phyloP scores from a whole-genome alignment of 2,797 vertebrate species.

The Epinephelus coioides region DNA sequence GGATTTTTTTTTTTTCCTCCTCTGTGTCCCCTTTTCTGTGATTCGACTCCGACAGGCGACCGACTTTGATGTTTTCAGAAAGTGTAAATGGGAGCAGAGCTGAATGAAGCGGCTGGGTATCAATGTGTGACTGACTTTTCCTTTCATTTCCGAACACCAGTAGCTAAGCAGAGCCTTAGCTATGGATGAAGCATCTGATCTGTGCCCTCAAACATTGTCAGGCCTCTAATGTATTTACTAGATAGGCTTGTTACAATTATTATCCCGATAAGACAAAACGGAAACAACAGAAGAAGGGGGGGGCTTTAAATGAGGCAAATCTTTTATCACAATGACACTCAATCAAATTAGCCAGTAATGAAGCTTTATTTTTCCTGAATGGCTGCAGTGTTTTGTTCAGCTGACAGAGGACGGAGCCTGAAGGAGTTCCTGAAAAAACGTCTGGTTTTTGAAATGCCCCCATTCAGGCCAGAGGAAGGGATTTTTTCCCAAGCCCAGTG shows the following conservation, averaged over 20 bases:
- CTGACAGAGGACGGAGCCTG: conserved; percentile 71
- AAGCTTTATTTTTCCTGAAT: conserved; percentile 68
- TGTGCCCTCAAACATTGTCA: conserved; percentile 52
- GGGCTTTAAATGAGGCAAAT: conserved; percentile 56
- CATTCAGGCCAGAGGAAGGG: conserved; percentile 78
- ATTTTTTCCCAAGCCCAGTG: conserved; percentile 78
- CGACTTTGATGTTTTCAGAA: conserved; percentile 78
- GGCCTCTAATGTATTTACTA: conserved; percentile 56
- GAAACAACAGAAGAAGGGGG: conserved; percentile 28
- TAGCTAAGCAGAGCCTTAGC: conserved; percentile 78
- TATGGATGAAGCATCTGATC: conserved; percentile 76
- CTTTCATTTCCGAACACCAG: conserved; percentile 77
- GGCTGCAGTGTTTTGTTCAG: conserved; percentile 80
- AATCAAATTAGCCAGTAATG: conserved; percentile 72
- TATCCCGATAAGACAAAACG: conserved; percentile 63
- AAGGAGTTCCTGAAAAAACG: conserved; percentile 76
- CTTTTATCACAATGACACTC: conserved; percentile 52
- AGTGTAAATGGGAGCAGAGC: conserved; percentile 71
- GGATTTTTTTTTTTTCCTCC: conserved; percentile 31
- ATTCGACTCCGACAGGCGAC: conserved; percentile 60
- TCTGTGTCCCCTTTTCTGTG: conserved; percentile 49
- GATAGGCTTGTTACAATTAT: conserved; percentile 62
- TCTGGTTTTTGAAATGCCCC: conserved; percentile 80
- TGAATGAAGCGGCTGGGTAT: conserved; percentile 82
- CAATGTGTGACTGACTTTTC: conserved; percentile 77